Evolutionary conservation across 2,888 invertebrate species (phyloP).

Genomic region (Orchestes rusci): DNA sequence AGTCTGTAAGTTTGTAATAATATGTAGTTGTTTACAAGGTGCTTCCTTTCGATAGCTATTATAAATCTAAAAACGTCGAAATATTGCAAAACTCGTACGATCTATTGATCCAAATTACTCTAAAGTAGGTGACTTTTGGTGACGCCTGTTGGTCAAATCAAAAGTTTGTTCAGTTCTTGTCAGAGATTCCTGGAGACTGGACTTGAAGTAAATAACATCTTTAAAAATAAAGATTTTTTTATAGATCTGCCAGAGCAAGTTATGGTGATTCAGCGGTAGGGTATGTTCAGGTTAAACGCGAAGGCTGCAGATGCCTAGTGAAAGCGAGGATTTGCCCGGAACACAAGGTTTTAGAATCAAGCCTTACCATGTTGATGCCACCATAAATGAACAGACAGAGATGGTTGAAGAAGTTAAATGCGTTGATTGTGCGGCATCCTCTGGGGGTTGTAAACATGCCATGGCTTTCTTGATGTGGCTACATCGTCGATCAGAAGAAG

Average conservation of each 20-base stretch:
- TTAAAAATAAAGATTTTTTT: too few species aligned
- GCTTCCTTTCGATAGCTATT: too few species aligned
- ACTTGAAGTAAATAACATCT: too few species aligned
- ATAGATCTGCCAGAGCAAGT: conserved; percentile 1
- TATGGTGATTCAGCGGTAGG: conserved; percentile 6
- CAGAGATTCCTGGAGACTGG: too few species aligned
- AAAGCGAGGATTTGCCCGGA: conserved; percentile 3
- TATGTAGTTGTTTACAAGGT: too few species aligned
- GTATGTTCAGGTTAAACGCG: conserved; percentile 1
- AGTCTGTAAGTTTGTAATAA: too few species aligned
- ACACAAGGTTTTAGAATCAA: conserved; percentile 1
- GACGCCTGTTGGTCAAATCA: too few species aligned
- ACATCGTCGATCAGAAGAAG: conserved; percentile 1
- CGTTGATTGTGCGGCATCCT: neutral
- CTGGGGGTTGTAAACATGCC: conserved; percentile 1
- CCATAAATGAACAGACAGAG: neutral
- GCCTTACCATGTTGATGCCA: neutral
- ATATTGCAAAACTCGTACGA: too few species aligned
- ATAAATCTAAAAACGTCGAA: too few species aligned
- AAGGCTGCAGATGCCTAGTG: neutral
- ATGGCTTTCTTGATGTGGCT: conserved; percentile 1
- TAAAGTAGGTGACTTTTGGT: too few species aligned
- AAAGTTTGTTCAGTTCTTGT: too few species aligned
- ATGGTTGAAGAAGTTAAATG: neutral
- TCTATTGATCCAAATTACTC: too few species aligned